Base-by-base conservation (phyloP, 2,888 invertebrate genomes). In the Latrodectus hesperus region DNA sequence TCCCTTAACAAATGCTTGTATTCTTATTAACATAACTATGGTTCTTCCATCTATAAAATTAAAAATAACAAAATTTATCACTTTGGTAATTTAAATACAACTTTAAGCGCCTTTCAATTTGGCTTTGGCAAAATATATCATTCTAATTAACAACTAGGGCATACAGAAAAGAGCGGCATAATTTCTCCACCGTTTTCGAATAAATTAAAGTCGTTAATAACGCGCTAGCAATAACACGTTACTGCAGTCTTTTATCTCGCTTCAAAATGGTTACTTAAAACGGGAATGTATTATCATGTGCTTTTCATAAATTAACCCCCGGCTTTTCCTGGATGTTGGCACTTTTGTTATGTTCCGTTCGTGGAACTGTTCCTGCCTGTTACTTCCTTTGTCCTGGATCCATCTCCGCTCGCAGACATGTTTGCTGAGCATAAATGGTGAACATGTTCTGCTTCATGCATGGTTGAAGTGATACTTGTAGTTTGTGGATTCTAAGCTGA, bases 201-300 rank as follows among this genome's bases (percentile, higher is more conserved):
- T 68, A 74, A 85, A 85, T 85, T 79, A 79, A 49, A 53, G 67
- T 73, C 85, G 74, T 79, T 85, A 85, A 85, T 85, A 85, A 85
- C 74, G 60, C 74, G 14, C 70, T 22, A 55, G 51, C 60, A 68
- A 68, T 79, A 85, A 74, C 73, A 51, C 51, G 22, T 55, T 85
- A 85, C 79, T 53, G n/a, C 12, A 17, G 55, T 22, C 65, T 74
- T 79, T 81, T 82, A 75, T 82, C 68, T 70, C 75, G 68, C 68
- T 82, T 73, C 17, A 82, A 49, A 82, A 67, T 74, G 55, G 60
- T 11, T 16, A 11, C 70, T 75, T 75, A 75, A 68, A 82, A 68
- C 5, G 52, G 53, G 67, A 78, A 78, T 53, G n/a, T 73, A 73
- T 53, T 71, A 11, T 11, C 71, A n/a, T 76, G 22, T 22, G 76